Evolutionary conservation across 1,140 invertebrate genomes (phyloP).

Genomic region (Eumaeus atala): DNA sequence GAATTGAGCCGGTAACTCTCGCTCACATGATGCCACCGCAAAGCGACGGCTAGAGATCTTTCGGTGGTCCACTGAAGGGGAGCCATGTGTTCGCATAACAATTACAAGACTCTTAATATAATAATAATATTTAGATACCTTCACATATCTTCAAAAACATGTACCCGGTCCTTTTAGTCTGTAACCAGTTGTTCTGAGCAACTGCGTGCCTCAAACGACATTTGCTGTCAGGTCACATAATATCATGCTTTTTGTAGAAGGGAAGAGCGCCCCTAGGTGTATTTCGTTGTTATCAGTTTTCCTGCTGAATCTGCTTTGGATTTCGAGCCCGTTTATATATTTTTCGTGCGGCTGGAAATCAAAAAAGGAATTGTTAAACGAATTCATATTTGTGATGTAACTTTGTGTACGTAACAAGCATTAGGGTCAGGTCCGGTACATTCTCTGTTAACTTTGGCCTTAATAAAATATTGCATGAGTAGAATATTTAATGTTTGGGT

Average conservation of each 20-base stretch:
- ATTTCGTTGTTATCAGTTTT: conserved; percentile 8
- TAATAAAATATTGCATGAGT: not conserved
- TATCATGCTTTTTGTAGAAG: not conserved
- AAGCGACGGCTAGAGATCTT: too few relatives aligned
- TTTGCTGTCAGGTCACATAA: not conserved
- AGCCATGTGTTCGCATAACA: too few relatives aligned
- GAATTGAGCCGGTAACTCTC: too few relatives aligned
- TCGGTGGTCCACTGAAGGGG: too few relatives aligned
- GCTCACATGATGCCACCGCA: too few relatives aligned
- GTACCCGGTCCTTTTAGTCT: too few relatives aligned
- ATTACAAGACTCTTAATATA: too few relatives aligned
- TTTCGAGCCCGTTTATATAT: not conserved
- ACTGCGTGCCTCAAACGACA: not conserved
- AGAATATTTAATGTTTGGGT: not conserved
- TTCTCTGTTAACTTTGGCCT: too few relatives aligned
- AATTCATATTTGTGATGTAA: not conserved
- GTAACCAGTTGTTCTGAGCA: too few relatives aligned
- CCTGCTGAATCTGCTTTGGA: not conserved
- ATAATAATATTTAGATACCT: too few relatives aligned
- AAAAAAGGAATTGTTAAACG: conserved; percentile 4
- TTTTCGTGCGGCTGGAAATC: conserved; percentile 1
- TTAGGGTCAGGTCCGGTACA: not conserved
- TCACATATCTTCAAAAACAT: too few relatives aligned
- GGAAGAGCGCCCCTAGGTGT: not conserved
- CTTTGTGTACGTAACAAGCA: not conserved